A percentile compares a stretch with the other conserved stretches of the same genome.
Evolutionary conservation across 1,140 invertebrate species (phyloP).

Genomic region (Paraescarpia echinospica): DNA sequence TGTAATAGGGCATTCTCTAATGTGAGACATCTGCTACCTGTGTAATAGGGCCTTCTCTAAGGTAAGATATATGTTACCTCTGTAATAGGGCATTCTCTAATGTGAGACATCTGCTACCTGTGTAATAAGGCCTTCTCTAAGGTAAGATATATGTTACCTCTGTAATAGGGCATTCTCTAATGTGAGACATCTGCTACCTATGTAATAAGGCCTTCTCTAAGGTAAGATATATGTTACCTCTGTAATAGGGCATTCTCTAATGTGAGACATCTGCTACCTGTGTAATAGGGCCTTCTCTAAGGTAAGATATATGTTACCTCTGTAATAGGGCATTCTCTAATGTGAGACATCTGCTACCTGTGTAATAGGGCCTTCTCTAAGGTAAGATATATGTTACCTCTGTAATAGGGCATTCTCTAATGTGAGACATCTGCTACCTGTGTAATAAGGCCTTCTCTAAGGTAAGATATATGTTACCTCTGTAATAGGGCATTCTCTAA

Average conservation of each 20-base stretch:
- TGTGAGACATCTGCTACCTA: conserved; percentile 34
- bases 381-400: too few relatives aligned
- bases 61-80: conserved; percentile 85
- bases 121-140: not conserved
- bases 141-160: not conserved
- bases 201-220: conserved; percentile 9
- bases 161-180: conserved; percentile 63
- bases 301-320: conserved; percentile 31
- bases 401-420: too few relatives aligned
- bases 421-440: too few relatives aligned
- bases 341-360: too few relatives aligned
- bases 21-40: not conserved
- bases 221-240: too few relatives aligned
- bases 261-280: too few relatives aligned
- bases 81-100: conserved; percentile 72
- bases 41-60: not conserved
- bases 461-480: too few relatives aligned
- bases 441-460: too few relatives aligned
- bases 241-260: too few relatives aligned
- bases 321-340: conserved; percentile 12
- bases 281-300: conserved; percentile 64
- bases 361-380: too few relatives aligned
- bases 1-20: not conserved
- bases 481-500: too few relatives aligned
- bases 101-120: not conserved